Base-by-base conservation (phyloP, 2,113 vertebrate species). In the Promerops cafer region DNA sequence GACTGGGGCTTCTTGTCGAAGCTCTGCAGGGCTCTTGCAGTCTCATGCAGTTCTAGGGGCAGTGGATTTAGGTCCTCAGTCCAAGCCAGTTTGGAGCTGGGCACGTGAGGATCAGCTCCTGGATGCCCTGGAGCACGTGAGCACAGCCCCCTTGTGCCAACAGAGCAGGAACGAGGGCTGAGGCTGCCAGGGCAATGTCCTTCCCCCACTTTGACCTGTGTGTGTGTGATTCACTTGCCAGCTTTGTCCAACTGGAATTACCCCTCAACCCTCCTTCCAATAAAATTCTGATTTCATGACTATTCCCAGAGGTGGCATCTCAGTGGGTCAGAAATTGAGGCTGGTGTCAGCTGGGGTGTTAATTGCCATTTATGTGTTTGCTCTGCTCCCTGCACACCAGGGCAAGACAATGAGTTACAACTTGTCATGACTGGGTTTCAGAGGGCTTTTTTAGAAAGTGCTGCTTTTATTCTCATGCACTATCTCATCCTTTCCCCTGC, bases 71-170 rank as follows among this genome's bases (percentile, higher is more conserved):
- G 23, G 50, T 18, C 52, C 54, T 39, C 24, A 52, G 0, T 20
- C 49, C 35, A 27, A 37, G 37, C 9, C 53, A 35, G 52, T 10
- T 2, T 83, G 78, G 61, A 27, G 9, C 16, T 52, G 86, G 40
- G 17, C 13, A 24, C 0, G 0, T 1, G 19, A 0, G 6, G 40
- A 49, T 24, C 27, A 45, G 40, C 37, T 86, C 44, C 2, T 78
- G 65, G 61, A 3, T 68, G 10, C 45, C 0, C 0, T 16, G 31
- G 24, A n/a, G 64, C 6, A 1, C 0, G 0, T 8, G 52, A 64
- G 26, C 66, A 31, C 20, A 75, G 28, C 33, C 37, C 28, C 7
- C 27, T 5, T 15, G 56, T 30, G 53, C 0, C 9, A 61, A 5
- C 7, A 33, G 24, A 39, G 24, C 26, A 39, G 90, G 42, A 47